Base-by-base conservation (phyloP, 2,888 invertebrate genomes). In the Andrena haemorrhoa region DNA sequence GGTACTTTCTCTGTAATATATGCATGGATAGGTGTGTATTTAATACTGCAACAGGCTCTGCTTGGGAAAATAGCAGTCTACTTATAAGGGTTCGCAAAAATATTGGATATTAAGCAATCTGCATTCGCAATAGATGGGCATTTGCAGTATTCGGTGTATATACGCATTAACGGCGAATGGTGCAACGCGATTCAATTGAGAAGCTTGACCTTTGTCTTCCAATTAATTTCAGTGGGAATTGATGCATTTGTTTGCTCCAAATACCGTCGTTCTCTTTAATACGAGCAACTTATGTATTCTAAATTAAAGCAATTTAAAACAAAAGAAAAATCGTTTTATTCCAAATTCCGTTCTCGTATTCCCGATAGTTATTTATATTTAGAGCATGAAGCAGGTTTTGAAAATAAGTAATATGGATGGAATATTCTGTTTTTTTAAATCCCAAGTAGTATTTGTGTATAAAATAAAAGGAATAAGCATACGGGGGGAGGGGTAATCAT, bases 1-100 rank as follows among this genome's bases (percentile, higher is more conserved):
- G 96, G 95, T 86, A 96, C 92, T 85, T 91, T 93, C 69, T 94
- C 95, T 95, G 90, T 31, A 91, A 91, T 26, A 49, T 10, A 68
- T 10, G 49, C 8, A 41, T 20, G 20, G 10, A 7, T 51, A 16
- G 0, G 2, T 41, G 10, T 5, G 47, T 60, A 23, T 7, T 68
- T 2, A 29, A 71, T 16, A 41, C 56, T 26, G 23, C 1, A 29
- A 8, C 20, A 53, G 12, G 23, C 7, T 20, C 1, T 47, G 29
- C 7, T 41, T 41, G 16, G 41, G 41, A 16, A 47, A 26, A 26
- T 26, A 65, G 16, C 3, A 10, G 26, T 6, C 51, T 20, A 20
- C 6, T 26, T n/a, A 47, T 12, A 58, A 26, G 16, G 23, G 16
- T 26, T 26, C 47, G 16, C 16, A 0, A 3, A 41, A 63, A 5